Percentiles rank a stretch among this genome's conserved stretches.
phyloP scores from a whole-genome alignment of 2,888 invertebrate species.

The Eurois occulta region DNA sequence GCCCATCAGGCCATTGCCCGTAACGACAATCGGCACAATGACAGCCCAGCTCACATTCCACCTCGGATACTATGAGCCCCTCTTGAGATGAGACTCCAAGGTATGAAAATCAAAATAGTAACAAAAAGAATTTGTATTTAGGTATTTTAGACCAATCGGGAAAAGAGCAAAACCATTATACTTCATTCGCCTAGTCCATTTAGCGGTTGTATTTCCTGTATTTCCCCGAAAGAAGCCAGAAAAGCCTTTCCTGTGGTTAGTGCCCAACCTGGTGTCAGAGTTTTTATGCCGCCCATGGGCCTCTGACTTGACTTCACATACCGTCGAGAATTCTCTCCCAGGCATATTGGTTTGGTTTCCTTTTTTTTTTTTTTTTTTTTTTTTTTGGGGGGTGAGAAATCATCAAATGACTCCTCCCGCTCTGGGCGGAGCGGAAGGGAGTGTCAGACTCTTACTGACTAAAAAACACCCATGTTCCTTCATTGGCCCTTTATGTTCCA shows the following conservation, averaged over 20 bases:
- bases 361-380: too few relatives aligned
- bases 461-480: too few relatives aligned
- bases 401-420: too few relatives aligned
- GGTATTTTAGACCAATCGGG: not conserved
- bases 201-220: not conserved
- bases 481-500: too few relatives aligned
- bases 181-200: not conserved
- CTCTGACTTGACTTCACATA: too few relatives aligned
- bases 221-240: not conserved
- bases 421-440: too few relatives aligned
- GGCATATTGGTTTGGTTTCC: not conserved
- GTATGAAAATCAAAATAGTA: not conserved
- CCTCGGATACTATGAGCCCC: not conserved
- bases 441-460: too few relatives aligned
- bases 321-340: too few relatives aligned
- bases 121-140: not conserved
- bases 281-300: too few relatives aligned
- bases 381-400: too few relatives aligned
- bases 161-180: not conserved
- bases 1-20: not conserved
- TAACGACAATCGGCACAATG: not conserved
- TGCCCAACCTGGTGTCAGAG: too few relatives aligned
- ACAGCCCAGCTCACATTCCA: not conserved
- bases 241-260: not conserved
- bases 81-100: not conserved